Percentiles rank a stretch among this genome's conserved stretches.
phyloP scores from a whole-genome alignment of 2,797 vertebrate species.

The Eospalax fontanierii region DNA sequence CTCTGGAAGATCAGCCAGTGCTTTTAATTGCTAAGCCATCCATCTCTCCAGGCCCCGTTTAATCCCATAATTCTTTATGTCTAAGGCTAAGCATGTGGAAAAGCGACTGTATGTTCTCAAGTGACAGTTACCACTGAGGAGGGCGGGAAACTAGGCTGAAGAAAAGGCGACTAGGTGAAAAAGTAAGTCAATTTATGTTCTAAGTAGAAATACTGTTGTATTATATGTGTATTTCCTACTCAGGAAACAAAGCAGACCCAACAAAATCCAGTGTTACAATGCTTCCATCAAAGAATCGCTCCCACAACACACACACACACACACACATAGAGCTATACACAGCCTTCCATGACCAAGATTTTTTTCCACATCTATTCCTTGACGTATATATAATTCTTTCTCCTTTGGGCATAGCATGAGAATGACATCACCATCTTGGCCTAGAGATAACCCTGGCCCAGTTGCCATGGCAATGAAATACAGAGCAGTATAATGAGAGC shows the following conservation, averaged over 20 bases:
- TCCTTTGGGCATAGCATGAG: neutral
- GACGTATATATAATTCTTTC: neutral
- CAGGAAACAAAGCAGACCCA: neutral
- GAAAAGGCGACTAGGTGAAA: neutral
- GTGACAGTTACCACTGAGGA: neutral
- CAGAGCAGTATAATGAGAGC: neutral
- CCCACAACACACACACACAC: neutral
- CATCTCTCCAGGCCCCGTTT: too few species aligned
- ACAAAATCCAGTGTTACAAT: neutral
- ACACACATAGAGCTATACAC: neutral
- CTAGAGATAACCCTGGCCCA: neutral
- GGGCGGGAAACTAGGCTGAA: neutral
- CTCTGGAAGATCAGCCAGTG: too few species aligned
- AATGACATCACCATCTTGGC: neutral
- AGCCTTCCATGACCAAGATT: neutral
- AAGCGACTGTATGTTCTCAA: neutral
- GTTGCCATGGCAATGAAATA: constrained; percentile 12
- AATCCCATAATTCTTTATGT: neutral
- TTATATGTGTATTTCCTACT: neutral
- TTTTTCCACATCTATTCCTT: neutral
- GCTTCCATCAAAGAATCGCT: neutral
- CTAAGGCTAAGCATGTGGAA: neutral
- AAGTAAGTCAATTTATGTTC: neutral
- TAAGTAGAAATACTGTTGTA: neutral
- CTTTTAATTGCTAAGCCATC: too few species aligned